phyloP scores from a whole-genome alignment of 1,140 invertebrate species.

The Theocolax elegans region DNA sequence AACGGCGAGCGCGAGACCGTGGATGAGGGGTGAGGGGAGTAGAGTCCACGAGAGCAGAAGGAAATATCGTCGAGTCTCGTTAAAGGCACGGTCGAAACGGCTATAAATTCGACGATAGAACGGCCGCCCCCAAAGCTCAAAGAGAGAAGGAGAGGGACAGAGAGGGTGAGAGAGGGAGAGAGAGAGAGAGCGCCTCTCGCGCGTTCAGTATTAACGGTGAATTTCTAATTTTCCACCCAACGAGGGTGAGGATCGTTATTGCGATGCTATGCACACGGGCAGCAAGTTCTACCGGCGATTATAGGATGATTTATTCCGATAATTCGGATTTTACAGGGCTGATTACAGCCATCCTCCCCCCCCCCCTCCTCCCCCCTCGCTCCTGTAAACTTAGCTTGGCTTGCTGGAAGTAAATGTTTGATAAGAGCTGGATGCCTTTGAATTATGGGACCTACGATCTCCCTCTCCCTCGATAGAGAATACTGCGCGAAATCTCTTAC shows the following conservation, averaged over 20 bases:
- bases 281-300: neutral
- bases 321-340: conserved; percentile 18
- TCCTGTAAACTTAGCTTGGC: no score
- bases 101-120: conserved; percentile 26
- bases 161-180: no score
- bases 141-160: no score
- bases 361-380: no score
- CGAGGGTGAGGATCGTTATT: neutral
- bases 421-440: no score
- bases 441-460: no score
- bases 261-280: neutral
- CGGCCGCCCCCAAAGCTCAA: neutral
- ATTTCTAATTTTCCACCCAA: conserved; percentile 25
- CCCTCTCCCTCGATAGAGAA: no score
- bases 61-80: conserved; percentile 8
- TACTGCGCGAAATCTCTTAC: no score
- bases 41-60: neutral
- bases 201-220: conserved; percentile 18
- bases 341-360: neutral
- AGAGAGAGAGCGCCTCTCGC: no score
- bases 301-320: conserved; percentile 25
- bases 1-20: neutral
- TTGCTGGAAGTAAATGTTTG: no score
- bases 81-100: neutral
- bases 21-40: neutral